Evolutionary conservation across 2,797 vertebrate species (phyloP).

Genomic region (Epinephelus coioides): DNA sequence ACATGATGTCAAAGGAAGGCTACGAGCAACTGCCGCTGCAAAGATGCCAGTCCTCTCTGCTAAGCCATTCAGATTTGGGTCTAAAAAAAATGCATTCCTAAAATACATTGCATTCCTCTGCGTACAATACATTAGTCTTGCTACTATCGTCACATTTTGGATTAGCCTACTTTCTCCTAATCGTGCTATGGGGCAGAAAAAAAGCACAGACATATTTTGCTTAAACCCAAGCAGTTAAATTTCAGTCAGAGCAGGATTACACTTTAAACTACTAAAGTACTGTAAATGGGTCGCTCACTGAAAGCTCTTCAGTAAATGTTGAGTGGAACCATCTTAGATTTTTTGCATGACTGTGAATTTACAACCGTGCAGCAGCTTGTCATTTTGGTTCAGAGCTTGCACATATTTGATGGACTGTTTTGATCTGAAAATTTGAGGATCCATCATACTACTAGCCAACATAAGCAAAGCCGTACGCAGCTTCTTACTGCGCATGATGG

Average conservation of each 20-base stretch:
- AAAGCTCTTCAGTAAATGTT: slow-evolving; percentile 1
- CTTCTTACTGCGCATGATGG: too few species aligned
- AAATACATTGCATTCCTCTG: slow-evolving; percentile 69
- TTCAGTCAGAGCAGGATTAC: slow-evolving; percentile 48
- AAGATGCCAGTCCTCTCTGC: slow-evolving; percentile 45
- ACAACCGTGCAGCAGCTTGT: slow-evolving; percentile 12
- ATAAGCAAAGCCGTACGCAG: too few species aligned
- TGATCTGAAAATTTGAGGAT: too few species aligned
- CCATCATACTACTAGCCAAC: too few species aligned
- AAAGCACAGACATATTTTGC: slow-evolving; percentile 34
- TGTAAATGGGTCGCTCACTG: slow-evolving; percentile 16
- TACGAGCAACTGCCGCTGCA: slow-evolving; percentile 1
- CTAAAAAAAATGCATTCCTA: slow-evolving; percentile 62
- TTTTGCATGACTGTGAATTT: neutral
- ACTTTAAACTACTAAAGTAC: slow-evolving; percentile 15
- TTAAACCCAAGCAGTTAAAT: slow-evolving; percentile 33
- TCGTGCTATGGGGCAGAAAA: slow-evolving; percentile 34
- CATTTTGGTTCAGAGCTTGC: neutral
- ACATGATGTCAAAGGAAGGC: slow-evolving; percentile 42
- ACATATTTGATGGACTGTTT: slow-evolving; percentile 3
- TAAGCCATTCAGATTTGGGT: slow-evolving; percentile 43
- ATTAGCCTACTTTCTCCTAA: slow-evolving; percentile 71
- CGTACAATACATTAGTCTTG: slow-evolving; percentile 64
- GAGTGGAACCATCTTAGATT: slow-evolving; percentile 1
- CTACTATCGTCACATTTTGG: slow-evolving; percentile 62